Base-by-base conservation (phyloP, 2,888 invertebrate genomes). In the Leptopilina drosophilae region DNA sequence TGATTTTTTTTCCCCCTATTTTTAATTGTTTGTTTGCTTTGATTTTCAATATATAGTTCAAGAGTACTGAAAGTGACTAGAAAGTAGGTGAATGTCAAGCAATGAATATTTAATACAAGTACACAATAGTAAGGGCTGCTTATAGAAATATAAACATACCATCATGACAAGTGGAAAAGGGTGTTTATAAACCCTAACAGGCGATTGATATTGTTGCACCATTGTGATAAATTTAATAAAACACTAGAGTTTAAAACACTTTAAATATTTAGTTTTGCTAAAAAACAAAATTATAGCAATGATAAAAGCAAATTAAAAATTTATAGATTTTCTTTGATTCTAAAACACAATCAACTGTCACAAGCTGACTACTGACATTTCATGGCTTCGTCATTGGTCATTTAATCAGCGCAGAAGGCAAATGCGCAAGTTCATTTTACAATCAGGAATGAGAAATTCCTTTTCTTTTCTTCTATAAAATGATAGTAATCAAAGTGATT, bases 111-210 rank as follows among this genome's bases (percentile, higher is more conserved):
- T 77, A 46, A 83, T 81, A 79, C 82, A 62, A 77, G 73, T 33
- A 33, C 5, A 56, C 64, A 81, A 76, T 76, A 79, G 59, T 69
- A 67, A 83, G 82, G 82, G 75, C 65, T 75, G 78, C 56, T 33
- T 40, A 80, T 62, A 49, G 79, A 78, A 20, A 82, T 73, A 81
- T 77, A 46, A 92, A 95, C 97, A 95, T 93, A 98, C 98, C 93
- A 96, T 96, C 98, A 98, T 98, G 87, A 98, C 97, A 92, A 98
- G 94, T 93, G 98, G 98, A 93, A 98, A 98, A 77, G 98, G 96
- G 92, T 96, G 95, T 93, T 98, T 98, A 93, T 98, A 98, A 86
- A 98, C 97, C 94, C 98, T 95, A 77, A 98, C 96, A 87, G 98
- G 98, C 84, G 98, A 97, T 92, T 97, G 96, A 93, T 97, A 98